Conservation (phyloP, 2,797 vertebrate genomes). For the Lutjanus argentimaculatus region DNA sequence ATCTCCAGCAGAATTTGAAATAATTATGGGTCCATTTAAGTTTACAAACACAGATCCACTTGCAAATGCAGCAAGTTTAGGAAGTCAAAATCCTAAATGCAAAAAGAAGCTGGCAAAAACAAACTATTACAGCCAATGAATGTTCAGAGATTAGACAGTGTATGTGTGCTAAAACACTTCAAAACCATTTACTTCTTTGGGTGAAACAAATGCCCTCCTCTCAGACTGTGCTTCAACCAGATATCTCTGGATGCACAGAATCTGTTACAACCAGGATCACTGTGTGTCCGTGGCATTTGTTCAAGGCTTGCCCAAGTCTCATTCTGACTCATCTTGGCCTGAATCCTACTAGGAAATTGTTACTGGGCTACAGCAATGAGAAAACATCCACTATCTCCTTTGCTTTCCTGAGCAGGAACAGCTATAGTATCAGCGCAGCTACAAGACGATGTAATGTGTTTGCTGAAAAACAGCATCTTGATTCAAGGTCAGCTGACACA, state of each 20-base stretch:
- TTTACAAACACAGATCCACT: neutral
- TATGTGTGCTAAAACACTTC: neutral
- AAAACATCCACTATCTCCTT: conserved; percentile 47
- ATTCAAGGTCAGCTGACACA: conserved; percentile 42
- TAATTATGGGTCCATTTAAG: neutral
- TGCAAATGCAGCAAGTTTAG: neutral
- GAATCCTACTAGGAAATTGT: conserved; percentile 64
- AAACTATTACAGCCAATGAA: neutral
- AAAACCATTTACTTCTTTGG: neutral
- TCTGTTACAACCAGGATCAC: conserved; percentile 47
- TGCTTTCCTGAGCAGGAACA: conserved; percentile 14
- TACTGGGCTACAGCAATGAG: conserved; percentile 33
- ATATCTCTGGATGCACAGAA: conserved; percentile 44
- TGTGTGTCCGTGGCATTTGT: conserved; percentile 52
- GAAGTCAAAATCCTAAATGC: neutral
- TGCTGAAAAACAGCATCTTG: conserved; percentile 22
- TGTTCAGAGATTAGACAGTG: neutral
- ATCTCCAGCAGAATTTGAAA: conserved; percentile 14
- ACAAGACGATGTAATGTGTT: conserved; percentile 30
- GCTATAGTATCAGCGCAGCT: conserved; percentile 25
- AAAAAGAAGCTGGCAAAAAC: neutral
- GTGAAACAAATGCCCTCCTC: conserved; percentile 1
- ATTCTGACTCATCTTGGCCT: conserved; percentile 68
- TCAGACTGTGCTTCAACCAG: neutral
- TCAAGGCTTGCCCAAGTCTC: conserved; percentile 60